Percentiles rank a stretch among this genome's conserved stretches.
These are phyloP conservation scores for Tipula unca DNA, from an alignment of 2,888 invertebrate genomes.

Conservation along the genomic window DNA sequence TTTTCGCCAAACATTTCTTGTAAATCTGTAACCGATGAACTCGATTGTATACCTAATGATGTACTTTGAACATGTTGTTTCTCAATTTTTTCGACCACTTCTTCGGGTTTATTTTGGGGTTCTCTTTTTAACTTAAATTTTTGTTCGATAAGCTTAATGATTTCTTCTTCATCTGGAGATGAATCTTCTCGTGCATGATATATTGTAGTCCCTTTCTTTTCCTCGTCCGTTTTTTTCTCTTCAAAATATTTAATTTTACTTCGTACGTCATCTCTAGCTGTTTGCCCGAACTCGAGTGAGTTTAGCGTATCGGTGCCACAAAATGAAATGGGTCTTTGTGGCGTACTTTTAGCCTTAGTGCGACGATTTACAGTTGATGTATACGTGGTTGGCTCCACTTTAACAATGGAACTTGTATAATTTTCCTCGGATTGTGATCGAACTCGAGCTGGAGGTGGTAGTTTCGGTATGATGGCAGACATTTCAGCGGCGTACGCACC, in stretches of 20 bases:
- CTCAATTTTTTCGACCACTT: neutral
- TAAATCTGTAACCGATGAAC: conserved; percentile 47
- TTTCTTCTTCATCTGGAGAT: conserved; percentile 44
- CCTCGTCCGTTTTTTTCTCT: conserved; percentile 49
- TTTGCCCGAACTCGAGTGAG: conserved; percentile 55
- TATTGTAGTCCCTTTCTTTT: conserved; percentile 41
- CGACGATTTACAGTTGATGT: neutral
- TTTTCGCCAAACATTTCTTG: conserved; percentile 77
- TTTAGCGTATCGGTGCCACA: conserved; percentile 60
- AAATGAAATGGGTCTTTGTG: conserved; percentile 43
- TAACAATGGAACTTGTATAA: conserved; percentile 17
- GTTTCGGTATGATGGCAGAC: conserved; percentile 33
- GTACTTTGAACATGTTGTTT: conserved; percentile 27
- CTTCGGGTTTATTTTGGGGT: conserved; percentile 23
- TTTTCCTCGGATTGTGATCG: conserved; percentile 19
- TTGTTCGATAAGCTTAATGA: conserved; percentile 44
- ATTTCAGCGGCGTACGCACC: conserved; percentile 51
- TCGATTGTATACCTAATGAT: conserved; percentile 23
- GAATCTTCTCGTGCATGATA: conserved; percentile 49
- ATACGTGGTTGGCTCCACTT: neutral
- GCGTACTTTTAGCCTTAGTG: neutral
- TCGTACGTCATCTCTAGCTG: conserved; percentile 52
- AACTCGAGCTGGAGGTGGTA: conserved; percentile 15
- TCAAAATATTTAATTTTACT: conserved; percentile 76
- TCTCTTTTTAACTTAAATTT: conserved; percentile 32